Base-by-base conservation (phyloP, 2,797 vertebrate species). In the Phoebastria nigripes region DNA sequence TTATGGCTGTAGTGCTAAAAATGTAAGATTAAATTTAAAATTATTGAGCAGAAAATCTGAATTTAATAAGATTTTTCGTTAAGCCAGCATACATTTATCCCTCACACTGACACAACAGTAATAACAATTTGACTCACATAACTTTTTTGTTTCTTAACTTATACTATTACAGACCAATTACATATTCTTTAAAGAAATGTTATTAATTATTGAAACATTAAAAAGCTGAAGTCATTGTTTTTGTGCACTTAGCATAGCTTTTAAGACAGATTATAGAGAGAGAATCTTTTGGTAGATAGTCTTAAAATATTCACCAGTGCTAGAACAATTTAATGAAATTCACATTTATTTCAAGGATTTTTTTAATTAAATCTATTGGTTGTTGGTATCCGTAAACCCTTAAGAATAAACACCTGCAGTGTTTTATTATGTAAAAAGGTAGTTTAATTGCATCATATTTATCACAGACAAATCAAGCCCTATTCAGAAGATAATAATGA, bases 341-440 rank as follows among this genome's bases (percentile, higher is more conserved):
- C 97, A 96, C 94, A 97, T 96, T 97, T 97, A 97, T 95, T 98
- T 97, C 92, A 97, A 98, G 97, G 96, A 97, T 97, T 98, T 98
- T 96, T 98, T 98, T 81, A 98, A 98, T 98, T 98, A 98, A 98
- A 98, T 98, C 97, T 98, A 98, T 98, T 98, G 98, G 97, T 98
- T 98, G 98, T 98, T 98, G 97, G 96, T 98, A 97, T 98, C 98
- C 95, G 95, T 98, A 98, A 98, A 98, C 97, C 97, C 97, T 98
- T 98, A 98, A 98, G 97, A 98, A 98, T 98, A 98, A 98, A 98
- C 98, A 98, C 98, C 98, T 98, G 98, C 98, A 97, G 98, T 98
- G 98, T 98, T 98, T 98, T 98, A 98, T 98, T 98, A 98, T 98
- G 98, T 98, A 98, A 98, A 98, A 98, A 98, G 98, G 97, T 98